Evolutionary conservation across 2,113 vertebrate genomes (phyloP), one percentile per base, ranked within the genome.

Genomic region (Cygnus atratus): DNA sequence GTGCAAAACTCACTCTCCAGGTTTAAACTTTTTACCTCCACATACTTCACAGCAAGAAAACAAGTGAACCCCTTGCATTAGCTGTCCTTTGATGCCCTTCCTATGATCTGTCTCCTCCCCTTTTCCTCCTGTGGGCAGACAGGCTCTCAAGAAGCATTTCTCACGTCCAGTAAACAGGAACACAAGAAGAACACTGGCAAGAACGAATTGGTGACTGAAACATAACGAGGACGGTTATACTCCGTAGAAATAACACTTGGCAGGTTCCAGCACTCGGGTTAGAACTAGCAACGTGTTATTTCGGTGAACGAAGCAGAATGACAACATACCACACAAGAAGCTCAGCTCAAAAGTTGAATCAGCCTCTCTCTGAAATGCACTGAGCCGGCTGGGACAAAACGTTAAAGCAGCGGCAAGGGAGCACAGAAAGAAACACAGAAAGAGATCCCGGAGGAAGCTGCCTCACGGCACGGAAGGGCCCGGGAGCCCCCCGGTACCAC

Each of bases 101-200:
- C 92, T 62, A 84, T 29, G 43, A 2, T 3, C 37, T 39, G 78
- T 88, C 93, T 93, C 95, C 93, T 94, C 82, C 92, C 88, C 82
- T 26, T 46, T 43, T 7, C 78, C 92, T 48, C 46, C 21, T 48
- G 92, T 88, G 92, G 95, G 55, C 90, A 92, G 11, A 3, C 62
- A 50, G 44, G 43, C 24, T 85, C 59, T 81, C 9, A 8, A 63
- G 35, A 70, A 65, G 35, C 54, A 41, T 13, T 96, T 77, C 63
- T 76, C 90, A 43, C 62, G 17, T 10, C 52, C 66, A 79, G 26
- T 11, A 59, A 72, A 61, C 8, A 72, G 8, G 85, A 73, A 9
- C 39, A n/a, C 39, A 89, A 77, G 39, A 65, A 59, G 39, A 75
- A 59, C 39, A 31, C 5, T 19, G 52, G 35, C 50, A 84, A 84